A percentile compares a stretch with the other conserved stretches of the same genome.
These are phyloP conservation scores for Bembecia ichneumoniformis DNA, from an alignment of 2,888 invertebrate genomes.

Conservation along the genomic window DNA sequence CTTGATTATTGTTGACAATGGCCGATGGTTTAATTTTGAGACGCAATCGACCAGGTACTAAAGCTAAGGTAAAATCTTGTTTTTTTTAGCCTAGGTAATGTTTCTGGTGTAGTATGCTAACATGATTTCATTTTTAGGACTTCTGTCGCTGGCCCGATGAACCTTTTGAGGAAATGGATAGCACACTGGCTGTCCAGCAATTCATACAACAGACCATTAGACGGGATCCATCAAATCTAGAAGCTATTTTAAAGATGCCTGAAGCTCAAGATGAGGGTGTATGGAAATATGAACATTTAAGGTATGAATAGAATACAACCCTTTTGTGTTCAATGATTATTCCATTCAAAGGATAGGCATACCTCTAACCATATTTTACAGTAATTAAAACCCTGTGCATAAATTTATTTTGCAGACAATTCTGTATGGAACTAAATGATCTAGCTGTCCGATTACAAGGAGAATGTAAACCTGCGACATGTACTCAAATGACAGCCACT, in stretches of 20 bases:
- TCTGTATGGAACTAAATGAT: slow-evolving; percentile 99
- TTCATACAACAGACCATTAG: slow-evolving; percentile 98
- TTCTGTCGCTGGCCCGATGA: slow-evolving; percentile 99
- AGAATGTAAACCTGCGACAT: slow-evolving; percentile 97
- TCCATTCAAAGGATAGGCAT: not conserved
- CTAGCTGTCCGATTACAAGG: slow-evolving; percentile 95
- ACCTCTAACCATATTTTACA: not conserved
- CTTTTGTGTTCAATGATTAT: not conserved
- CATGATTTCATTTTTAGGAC: slow-evolving; percentile 73
- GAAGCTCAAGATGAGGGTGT: slow-evolving; percentile 98
- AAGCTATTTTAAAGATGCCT: slow-evolving; percentile 94
- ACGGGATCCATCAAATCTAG: slow-evolving; percentile 92
- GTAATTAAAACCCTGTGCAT: not conserved
- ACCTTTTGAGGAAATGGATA: slow-evolving; percentile 99
- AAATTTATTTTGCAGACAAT: slow-evolving; percentile 77
- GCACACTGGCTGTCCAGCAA: slow-evolving; percentile 97
- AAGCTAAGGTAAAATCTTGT: slow-evolving; percentile 78
- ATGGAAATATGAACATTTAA: slow-evolving; percentile 99
- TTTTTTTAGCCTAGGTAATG: not conserved
- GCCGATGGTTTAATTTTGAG: slow-evolving; percentile 87
- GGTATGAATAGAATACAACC: slow-evolving; percentile 57
- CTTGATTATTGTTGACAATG: slow-evolving; percentile 56
- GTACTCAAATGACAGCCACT: slow-evolving; percentile 99
- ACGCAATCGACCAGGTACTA: slow-evolving; percentile 93
- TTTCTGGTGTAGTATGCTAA: not conserved